Conservation (phyloP, 2,113 vertebrate genomes). For the Dipodomys spectabilis region DNA sequence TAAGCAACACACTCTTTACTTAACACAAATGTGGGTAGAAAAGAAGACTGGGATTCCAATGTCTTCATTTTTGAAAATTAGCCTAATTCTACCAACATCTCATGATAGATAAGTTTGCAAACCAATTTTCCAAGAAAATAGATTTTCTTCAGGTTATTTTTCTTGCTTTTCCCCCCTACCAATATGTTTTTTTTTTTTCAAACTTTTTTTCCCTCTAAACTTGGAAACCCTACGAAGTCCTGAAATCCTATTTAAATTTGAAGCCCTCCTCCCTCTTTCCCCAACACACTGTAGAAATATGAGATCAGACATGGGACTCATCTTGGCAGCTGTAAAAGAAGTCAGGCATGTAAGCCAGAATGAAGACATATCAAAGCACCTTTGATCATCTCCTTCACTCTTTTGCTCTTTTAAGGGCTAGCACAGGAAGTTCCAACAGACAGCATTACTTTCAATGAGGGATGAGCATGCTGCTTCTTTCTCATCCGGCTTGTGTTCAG, state of each 20-base stretch:
- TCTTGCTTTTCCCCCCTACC: slow-evolving; percentile 3
- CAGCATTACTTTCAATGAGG: slow-evolving; percentile 45
- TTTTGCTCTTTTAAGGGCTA: slow-evolving; percentile 72
- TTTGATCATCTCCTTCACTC: slow-evolving; percentile 80
- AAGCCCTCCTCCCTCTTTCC: not conserved
- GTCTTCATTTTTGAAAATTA: not conserved
- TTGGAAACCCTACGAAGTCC: not conserved
- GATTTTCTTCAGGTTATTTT: not conserved
- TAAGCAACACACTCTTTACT: not conserved
- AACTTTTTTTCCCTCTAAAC: slow-evolving; percentile 50
- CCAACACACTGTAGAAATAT: no score
- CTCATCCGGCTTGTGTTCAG: not conserved
- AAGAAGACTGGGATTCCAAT: not conserved
- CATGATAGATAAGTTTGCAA: not conserved
- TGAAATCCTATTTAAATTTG: slow-evolving; percentile 32
- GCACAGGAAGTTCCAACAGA: slow-evolving; percentile 42
- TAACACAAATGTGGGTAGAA: not conserved
- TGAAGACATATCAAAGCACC: slow-evolving; percentile 74
- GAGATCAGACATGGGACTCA: slow-evolving; percentile 41
- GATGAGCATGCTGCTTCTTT: slow-evolving; percentile 31
- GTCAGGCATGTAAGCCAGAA: slow-evolving; percentile 57
- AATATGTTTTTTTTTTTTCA: slow-evolving; percentile 5
- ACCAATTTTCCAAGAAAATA: slow-evolving; percentile 31
- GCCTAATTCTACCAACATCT: not conserved
- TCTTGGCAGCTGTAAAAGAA: slow-evolving; percentile 18